phyloP scores from a whole-genome alignment of 2,888 invertebrate genomes.

The Embidobia sp. region DNA sequence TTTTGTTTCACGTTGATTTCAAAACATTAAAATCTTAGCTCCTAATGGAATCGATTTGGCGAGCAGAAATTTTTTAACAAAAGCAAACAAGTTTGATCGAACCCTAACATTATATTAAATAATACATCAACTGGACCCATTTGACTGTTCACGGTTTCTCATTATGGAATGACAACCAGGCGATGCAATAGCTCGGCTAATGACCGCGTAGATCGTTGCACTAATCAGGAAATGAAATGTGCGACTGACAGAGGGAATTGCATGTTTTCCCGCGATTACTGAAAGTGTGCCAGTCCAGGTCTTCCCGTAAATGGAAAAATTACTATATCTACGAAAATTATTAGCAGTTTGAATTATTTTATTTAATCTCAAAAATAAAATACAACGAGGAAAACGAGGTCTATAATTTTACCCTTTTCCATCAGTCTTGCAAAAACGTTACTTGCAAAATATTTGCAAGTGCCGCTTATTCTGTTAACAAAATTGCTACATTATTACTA shows the following conservation, averaged over 20 bases:
- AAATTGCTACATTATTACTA: too few relatives aligned
- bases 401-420: too few relatives aligned
- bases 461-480: too few relatives aligned
- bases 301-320: constrained; percentile 66
- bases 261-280: constrained; percentile 77
- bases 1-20: too few relatives aligned
- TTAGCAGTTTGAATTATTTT: neutral
- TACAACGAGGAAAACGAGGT: too few relatives aligned
- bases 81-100: neutral
- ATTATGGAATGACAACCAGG: constrained; percentile 50
- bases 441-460: too few relatives aligned
- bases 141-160: constrained; percentile 24
- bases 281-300: constrained; percentile 71
- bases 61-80: too few relatives aligned
- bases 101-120: constrained; percentile 15
- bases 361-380: too few relatives aligned
- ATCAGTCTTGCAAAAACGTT: too few relatives aligned
- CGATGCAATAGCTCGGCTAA: constrained; percentile 71
- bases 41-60: too few relatives aligned
- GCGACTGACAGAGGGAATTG: constrained; percentile 72
- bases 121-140: neutral
- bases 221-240: constrained; percentile 79
- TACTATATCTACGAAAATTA: constrained; percentile 59
- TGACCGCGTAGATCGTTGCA: constrained; percentile 75
- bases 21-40: too few relatives aligned